Conservation (phyloP, 1,140 invertebrate genomes). For the Globodera ellingtonae region DNA sequence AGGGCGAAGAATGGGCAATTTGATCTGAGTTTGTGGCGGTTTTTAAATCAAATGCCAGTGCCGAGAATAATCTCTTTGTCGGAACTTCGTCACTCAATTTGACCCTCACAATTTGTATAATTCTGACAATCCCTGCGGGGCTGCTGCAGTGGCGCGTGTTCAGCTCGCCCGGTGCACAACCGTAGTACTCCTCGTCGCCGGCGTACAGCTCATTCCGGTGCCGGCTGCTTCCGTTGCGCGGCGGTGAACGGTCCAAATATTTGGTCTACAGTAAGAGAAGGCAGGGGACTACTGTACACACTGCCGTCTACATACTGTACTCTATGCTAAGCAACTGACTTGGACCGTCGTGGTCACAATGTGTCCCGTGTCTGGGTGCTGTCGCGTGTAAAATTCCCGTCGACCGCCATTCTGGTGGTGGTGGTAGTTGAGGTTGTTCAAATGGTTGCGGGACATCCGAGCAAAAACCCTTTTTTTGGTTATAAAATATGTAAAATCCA, state of each 20-base stretch:
- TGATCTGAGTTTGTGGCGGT: too few relatives aligned
- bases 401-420: conserved; percentile 1
- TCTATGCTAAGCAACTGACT: not conserved
- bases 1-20: too few relatives aligned
- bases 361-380: conserved; percentile 34
- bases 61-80: too few relatives aligned
- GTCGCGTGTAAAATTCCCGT: conserved; percentile 23
- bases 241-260: not conserved
- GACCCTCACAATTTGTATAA: conserved; percentile 58
- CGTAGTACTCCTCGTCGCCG: conserved; percentile 19
- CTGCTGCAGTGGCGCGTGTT: conserved; percentile 53
- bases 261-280: not conserved
- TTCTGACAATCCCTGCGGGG: conserved; percentile 57
- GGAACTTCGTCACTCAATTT: too few relatives aligned
- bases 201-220: not conserved
- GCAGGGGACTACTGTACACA: not conserved
- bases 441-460: conserved; percentile 3
- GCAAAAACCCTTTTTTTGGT: not conserved
- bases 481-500: too few relatives aligned
- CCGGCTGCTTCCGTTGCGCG: not conserved
- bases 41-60: too few relatives aligned
- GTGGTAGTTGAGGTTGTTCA: not conserved
- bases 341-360: conserved; percentile 39
- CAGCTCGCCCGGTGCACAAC: conserved; percentile 35
- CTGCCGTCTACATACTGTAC: not conserved